Conservation (phyloP, 2,113 vertebrate genomes). For the Ceratotherium simum region DNA sequence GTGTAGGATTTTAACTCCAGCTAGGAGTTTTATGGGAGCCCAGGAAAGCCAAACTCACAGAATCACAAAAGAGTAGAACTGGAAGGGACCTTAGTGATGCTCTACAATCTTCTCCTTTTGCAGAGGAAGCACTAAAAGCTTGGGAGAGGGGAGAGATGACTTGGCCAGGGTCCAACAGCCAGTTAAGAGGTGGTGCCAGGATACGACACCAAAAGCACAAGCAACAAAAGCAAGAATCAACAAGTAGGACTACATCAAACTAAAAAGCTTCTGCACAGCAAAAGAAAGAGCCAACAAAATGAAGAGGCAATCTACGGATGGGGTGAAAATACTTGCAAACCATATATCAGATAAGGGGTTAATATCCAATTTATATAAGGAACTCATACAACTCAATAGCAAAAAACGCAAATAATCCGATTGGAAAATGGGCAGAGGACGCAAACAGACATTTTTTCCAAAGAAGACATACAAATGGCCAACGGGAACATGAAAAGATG, state of each 20-base stretch:
- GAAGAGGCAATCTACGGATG: neutral
- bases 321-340: neutral
- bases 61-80: neutral
- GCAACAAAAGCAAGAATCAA: neutral
- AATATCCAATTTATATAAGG: neutral
- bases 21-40: neutral
- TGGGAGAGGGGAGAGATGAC: accelerated
- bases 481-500: neutral
- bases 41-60: neutral
- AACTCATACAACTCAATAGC: neutral
- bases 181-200: neutral
- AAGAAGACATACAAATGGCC: neutral
- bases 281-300: neutral
- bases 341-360: neutral
- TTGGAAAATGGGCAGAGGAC: neutral
- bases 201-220: neutral
- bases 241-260: neutral
- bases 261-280: neutral
- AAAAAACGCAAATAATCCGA: neutral
- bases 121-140: neutral
- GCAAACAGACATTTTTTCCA: neutral
- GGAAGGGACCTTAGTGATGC: neutral
- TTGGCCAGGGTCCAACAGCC: neutral
- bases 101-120: neutral
- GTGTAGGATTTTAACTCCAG: conserved; percentile 36